Base-by-base conservation (phyloP, 2,888 invertebrate genomes). In the Romanomermis culicivorax region DNA sequence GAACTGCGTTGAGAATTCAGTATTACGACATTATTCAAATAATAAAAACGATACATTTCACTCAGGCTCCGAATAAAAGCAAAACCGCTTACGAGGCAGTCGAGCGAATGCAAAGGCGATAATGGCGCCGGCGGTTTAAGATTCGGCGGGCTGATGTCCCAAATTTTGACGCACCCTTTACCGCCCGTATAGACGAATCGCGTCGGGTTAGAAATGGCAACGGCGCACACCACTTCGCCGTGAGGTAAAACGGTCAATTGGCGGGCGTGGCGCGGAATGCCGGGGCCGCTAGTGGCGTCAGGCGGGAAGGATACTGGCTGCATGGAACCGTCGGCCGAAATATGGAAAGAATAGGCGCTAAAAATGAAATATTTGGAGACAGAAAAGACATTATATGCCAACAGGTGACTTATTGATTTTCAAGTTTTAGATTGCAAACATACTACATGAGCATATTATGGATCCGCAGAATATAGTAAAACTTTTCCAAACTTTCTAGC, bases 171-270 rank as follows among this genome's bases (percentile, higher is more conserved):
- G 74, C 89, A 86, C 56, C 87, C 87, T 73, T 91, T 93, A 59
- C 91, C 91, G 27, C 91, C 95, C 0, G 95, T 95, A 73, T 91
- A 95, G n/a, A 91, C 87, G 71, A 85, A 84, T 63, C 85, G 78
- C 59, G 83, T 82, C 57, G 82, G 80, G 68, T 79, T 85, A 56
- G 86, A 84, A 69, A 95, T 81, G 52, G 93, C 91, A 51, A 95
- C 93, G 1, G 91, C 93, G 71, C 93, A 93, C 36, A 93, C 93
- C 47, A 93, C 91, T 71, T 93, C 93, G 4, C 93, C 93, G 71
- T 95, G 93, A 58, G 82, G 83, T 59, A 93, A 72, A 4, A 85
- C 85, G 69, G 85, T 58, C 59, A 60, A 63, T 20, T 29, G 42
- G 26, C 52, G 43, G 49, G 87, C 87, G 66, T 84, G 86, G 54